A percentile compares a stretch with the other conserved stretches of the same genome.
These are phyloP conservation scores for Aphrocallistes beatrix DNA, from an alignment of 37 sponge, comb jelly and placozoan genomes.

Conservation along the genomic window DNA sequence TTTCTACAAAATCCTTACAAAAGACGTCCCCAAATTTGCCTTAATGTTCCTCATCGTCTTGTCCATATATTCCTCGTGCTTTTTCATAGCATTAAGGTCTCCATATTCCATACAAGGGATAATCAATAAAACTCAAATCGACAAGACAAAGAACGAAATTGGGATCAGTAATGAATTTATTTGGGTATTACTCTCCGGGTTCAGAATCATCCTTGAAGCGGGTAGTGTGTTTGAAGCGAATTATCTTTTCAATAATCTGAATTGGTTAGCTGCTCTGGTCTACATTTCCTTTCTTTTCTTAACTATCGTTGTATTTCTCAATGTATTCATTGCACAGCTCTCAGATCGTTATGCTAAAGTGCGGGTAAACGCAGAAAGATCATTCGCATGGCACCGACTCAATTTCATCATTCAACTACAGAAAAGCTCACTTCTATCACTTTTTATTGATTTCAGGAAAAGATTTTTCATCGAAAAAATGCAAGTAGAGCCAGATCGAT, in stretches of 20 bases:
- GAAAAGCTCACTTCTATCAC: slow-evolving; percentile 4
- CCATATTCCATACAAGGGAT: neutral
- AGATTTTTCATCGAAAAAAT: neutral
- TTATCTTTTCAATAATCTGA: neutral
- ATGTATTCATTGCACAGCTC: slow-evolving; percentile 3
- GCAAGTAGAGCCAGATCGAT: neutral
- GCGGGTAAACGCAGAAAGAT: neutral
- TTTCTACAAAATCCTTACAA: neutral
- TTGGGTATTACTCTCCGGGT: neutral
- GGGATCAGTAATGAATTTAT: neutral
- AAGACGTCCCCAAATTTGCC: slow-evolving; percentile 6
- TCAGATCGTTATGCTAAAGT: neutral
- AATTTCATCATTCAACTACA: slow-evolving; percentile 6
- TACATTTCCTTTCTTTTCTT: neutral
- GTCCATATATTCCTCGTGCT: neutral
- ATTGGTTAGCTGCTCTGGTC: neutral
- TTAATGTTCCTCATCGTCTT: neutral
- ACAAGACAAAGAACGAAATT: neutral
- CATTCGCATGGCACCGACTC: slow-evolving; percentile 1
- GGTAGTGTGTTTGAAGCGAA: neutral
- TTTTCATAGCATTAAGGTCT: neutral
- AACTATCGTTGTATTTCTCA: neutral
- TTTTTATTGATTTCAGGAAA: slow-evolving; percentile 15
- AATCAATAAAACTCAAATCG: neutral
- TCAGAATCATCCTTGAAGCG: neutral